These are phyloP conservation scores for Boloria euphrosyne DNA, from an alignment of 2,888 invertebrate species.

Conservation along the genomic window DNA sequence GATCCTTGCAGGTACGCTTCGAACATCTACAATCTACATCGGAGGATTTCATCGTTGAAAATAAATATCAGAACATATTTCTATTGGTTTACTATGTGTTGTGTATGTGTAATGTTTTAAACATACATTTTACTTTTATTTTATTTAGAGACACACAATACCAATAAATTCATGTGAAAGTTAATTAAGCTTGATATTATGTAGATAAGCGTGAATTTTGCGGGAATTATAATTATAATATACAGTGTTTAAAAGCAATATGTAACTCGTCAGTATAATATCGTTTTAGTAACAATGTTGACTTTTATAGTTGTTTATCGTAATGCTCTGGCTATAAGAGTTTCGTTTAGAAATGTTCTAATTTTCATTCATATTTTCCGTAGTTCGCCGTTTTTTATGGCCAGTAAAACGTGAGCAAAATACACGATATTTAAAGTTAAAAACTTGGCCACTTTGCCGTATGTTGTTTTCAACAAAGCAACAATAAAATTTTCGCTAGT, in stretches of 20 bases:
- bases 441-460: constrained; percentile 16
- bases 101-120: not conserved
- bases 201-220: not conserved
- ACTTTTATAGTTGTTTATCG: constrained; percentile 35
- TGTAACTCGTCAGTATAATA: constrained; percentile 15
- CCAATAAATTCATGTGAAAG: constrained; percentile 1
- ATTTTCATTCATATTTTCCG: constrained; percentile 39
- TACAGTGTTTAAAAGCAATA: constrained; percentile 1
- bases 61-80: constrained; percentile 14
- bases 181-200: constrained; percentile 18
- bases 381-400: constrained; percentile 30
- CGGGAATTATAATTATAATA: not conserved
- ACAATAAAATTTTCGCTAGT: constrained; percentile 18
- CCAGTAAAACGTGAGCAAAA: constrained; percentile 33
- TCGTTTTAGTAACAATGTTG: constrained; percentile 19
- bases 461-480: constrained; percentile 27
- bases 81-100: not conserved
- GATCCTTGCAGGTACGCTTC: constrained; percentile 6
- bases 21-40: not conserved
- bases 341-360: constrained; percentile 36
- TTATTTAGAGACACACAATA: not conserved
- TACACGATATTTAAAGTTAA: constrained; percentile 32
- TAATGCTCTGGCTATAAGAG: constrained; percentile 29
- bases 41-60: not conserved
- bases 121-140: not conserved